A percentile compares a stretch with the other conserved stretches of the same genome.
Conservation (phyloP, 1,140 invertebrate genomes). For the Oppia nitens region DNA sequence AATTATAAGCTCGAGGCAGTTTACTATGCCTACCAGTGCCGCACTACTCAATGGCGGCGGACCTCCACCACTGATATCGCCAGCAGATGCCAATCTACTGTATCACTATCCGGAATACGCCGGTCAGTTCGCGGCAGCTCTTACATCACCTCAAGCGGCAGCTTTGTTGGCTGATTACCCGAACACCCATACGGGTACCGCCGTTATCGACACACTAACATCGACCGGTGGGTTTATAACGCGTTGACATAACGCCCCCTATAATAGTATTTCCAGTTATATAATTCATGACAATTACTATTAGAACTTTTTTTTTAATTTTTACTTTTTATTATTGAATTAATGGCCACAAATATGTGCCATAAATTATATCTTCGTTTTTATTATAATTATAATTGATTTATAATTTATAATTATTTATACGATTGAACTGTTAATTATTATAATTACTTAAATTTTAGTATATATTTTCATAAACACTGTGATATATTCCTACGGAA, state of each 20-base stretch:
- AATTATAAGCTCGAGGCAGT: constrained; percentile 58
- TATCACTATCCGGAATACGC: constrained; percentile 70
- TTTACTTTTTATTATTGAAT: background rate
- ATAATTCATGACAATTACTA: background rate
- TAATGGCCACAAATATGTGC: background rate
- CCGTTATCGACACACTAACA: constrained; percentile 2
- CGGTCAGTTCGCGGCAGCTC: constrained; percentile 53
- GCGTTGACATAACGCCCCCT: constrained; percentile 23
- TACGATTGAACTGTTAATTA: too few relatives aligned
- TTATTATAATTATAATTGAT: background rate
- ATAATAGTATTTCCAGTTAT: background rate
- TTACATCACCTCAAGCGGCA: constrained; percentile 48
- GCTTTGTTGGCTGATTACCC: constrained; percentile 61
- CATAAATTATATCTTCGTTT: background rate
- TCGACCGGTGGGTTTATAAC: constrained; percentile 60
- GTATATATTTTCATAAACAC: too few relatives aligned
- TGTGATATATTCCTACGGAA: too few relatives aligned
- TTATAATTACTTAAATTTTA: too few relatives aligned
- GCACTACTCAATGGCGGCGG: constrained; percentile 49
- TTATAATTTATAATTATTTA: too few relatives aligned
- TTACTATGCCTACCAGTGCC: constrained; percentile 50
- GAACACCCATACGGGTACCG: constrained; percentile 46
- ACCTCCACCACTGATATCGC: constrained; percentile 30
- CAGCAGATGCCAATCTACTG: constrained; percentile 34
- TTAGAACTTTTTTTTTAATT: background rate